Conservation (phyloP, 1,140 invertebrate genomes). For the Tetramorium alpestre region DNA sequence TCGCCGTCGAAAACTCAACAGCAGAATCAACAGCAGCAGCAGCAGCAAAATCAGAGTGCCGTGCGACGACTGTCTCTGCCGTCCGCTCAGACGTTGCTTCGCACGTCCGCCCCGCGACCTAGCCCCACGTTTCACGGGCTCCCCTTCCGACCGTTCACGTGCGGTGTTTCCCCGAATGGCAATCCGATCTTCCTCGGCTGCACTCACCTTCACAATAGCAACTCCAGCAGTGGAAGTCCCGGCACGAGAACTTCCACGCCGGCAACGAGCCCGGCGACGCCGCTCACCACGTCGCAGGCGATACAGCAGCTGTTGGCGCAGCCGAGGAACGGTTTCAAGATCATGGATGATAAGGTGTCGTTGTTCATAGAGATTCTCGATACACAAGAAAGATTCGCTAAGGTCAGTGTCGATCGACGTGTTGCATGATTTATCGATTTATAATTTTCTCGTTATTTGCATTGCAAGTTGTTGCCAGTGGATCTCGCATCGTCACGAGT, state of each 20-base stretch:
- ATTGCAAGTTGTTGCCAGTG: neutral
- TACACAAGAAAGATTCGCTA: slow-evolving; percentile 91
- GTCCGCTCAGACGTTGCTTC: slow-evolving; percentile 80
- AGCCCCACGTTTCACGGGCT: slow-evolving; percentile 89
- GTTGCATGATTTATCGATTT: neutral
- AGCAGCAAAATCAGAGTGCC: slow-evolving; percentile 72
- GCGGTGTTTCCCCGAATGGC: slow-evolving; percentile 84
- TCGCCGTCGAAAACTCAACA: slow-evolving; percentile 78
- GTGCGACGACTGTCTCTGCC: slow-evolving; percentile 82
- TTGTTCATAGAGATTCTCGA: slow-evolving; percentile 93
- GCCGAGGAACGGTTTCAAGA: slow-evolving; percentile 90
- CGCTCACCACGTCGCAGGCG: slow-evolving; percentile 86
- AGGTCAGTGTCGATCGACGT: slow-evolving; percentile 86
- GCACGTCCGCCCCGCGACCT: slow-evolving; percentile 85
- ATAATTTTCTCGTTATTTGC: neutral
- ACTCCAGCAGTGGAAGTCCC: slow-evolving; percentile 70
- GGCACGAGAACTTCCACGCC: slow-evolving; percentile 82
- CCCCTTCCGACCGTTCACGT: slow-evolving; percentile 85
- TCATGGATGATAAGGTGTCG: slow-evolving; percentile 91
- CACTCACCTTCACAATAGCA: slow-evolving; percentile 82
- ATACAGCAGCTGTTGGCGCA: slow-evolving; percentile 89
- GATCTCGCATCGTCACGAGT: neutral
- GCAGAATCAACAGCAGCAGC: slow-evolving; percentile 71
- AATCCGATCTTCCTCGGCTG: slow-evolving; percentile 85
- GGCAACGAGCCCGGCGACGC: slow-evolving; percentile 86